These are phyloP conservation scores for Oostethus manadensis DNA, from an alignment of 2,113 vertebrate genomes.

Conservation along the genomic window DNA sequence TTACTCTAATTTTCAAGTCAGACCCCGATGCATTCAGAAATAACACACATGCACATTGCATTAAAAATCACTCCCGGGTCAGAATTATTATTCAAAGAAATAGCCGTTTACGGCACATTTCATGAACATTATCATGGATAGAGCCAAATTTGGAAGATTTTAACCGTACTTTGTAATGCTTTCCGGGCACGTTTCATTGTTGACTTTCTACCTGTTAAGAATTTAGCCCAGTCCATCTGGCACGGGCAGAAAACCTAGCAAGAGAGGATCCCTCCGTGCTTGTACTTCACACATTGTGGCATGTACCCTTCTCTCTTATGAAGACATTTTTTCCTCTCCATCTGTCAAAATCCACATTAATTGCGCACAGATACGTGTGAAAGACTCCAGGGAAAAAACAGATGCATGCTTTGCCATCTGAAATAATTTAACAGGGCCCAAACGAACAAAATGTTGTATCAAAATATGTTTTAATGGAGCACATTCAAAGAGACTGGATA, in stretches of 20 bases:
- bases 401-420: constrained; percentile 71
- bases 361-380: constrained; percentile 71
- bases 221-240: constrained; percentile 70
- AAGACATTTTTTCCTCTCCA: constrained; percentile 67
- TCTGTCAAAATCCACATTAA: constrained; percentile 75
- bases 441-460: constrained; percentile 61
- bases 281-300: constrained; percentile 75
- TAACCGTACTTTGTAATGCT: constrained; percentile 40
- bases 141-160: constrained; percentile 46
- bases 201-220: constrained; percentile 67
- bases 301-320: constrained; percentile 69
- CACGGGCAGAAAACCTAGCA: constrained; percentile 60
- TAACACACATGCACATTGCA: constrained; percentile 28
- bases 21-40: constrained; percentile 58
- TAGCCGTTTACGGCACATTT: constrained; percentile 53
- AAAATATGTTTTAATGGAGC: constrained; percentile 39
- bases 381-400: constrained; percentile 68
- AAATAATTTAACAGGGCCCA: constrained; percentile 57
- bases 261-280: constrained; percentile 65
- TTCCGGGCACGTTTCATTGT: constrained; percentile 42
- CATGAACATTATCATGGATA: constrained; percentile 52
- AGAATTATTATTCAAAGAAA: constrained; percentile 57
- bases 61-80: constrained; percentile 62
- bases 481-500: constrained; percentile 33
- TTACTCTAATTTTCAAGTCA: constrained; percentile 72